Conservation (phyloP, 1,140 invertebrate species). For the Caenorhabditis inopinata region DNA sequence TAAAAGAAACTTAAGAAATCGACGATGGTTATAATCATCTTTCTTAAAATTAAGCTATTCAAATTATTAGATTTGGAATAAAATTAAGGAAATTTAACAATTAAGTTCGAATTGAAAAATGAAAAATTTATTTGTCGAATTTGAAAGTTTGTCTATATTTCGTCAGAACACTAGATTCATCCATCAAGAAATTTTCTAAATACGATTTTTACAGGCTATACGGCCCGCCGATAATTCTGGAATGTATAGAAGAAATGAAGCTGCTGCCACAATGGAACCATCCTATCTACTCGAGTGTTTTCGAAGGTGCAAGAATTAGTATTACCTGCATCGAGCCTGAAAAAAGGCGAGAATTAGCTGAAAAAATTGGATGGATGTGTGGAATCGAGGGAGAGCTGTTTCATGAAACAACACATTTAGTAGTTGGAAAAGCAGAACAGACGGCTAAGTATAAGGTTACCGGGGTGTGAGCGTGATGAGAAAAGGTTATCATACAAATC, state of each 20-base stretch:
- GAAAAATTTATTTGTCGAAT: no score
- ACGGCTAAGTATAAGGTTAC: slow-evolving; percentile 30
- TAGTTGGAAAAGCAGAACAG: neutral
- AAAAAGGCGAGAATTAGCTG: neutral
- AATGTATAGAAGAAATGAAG: neutral
- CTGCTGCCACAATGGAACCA: neutral
- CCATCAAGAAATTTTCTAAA: no score
- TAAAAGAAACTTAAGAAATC: no score
- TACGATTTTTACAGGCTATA: neutral
- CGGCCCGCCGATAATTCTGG: neutral
- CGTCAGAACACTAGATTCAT: no score
- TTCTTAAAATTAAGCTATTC: no score
- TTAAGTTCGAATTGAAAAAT: no score
- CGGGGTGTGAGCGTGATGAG: no score
- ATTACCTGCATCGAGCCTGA: neutral
- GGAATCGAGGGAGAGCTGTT: neutral
- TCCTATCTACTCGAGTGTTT: neutral
- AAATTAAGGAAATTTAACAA: no score
- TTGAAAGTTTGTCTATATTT: no score
- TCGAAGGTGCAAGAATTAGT: neutral
- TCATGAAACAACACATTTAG: slow-evolving; percentile 12
- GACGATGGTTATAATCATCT: no score
- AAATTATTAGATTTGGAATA: no score
- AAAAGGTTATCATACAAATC: no score
- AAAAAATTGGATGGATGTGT: slow-evolving; percentile 17